phyloP scores from a whole-genome alignment of 2,888 invertebrate genomes.

The Deroplatys truncata region DNA sequence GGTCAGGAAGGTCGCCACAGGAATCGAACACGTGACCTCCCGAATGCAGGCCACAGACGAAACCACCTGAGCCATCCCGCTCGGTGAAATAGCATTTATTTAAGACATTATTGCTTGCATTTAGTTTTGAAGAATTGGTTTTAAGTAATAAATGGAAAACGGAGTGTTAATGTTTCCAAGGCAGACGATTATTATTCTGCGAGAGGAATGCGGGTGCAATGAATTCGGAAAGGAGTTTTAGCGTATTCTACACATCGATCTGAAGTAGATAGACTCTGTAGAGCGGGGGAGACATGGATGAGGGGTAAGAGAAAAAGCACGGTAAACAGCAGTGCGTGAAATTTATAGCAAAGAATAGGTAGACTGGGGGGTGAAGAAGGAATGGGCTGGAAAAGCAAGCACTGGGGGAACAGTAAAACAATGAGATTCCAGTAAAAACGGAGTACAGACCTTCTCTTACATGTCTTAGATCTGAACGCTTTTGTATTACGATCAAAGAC shows the following conservation, averaged over 20 bases:
- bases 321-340: constrained; percentile 25
- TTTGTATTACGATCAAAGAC: too few species aligned
- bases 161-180: neutral
- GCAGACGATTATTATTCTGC: neutral
- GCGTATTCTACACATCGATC: neutral
- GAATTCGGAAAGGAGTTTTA: neutral
- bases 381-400: neutral
- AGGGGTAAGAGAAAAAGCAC: neutral
- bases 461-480: too few species aligned
- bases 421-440: neutral
- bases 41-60: too few species aligned
- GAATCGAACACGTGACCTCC: too few species aligned
- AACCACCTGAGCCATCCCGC: too few species aligned
- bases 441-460: neutral
- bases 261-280: neutral
- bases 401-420: neutral
- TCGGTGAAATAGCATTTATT: too few species aligned
- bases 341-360: constrained; percentile 23
- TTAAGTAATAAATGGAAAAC: neutral
- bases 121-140: too few species aligned
- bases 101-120: too few species aligned
- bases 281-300: neutral
- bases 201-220: neutral
- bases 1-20: too few species aligned
- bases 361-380: constrained; percentile 1